These are phyloP conservation scores for Pseudolaguvia tuberculata DNA, from an alignment of 2,113 vertebrate species.

Conservation along the genomic window DNA sequence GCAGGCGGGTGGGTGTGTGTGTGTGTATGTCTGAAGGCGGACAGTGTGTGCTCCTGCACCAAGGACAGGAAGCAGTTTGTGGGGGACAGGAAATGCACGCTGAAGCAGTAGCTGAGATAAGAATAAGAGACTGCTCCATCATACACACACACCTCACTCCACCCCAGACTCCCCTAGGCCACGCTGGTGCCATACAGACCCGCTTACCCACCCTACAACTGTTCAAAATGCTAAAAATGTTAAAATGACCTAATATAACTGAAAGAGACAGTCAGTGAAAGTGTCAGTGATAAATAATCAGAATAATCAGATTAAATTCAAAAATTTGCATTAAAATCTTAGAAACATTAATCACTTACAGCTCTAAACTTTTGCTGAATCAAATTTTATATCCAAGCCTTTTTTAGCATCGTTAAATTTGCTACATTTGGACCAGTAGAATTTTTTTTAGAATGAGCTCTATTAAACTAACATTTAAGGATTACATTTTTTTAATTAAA, in stretches of 20 bases:
- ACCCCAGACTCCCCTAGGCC: constrained; percentile 40
- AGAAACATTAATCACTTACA: neutral
- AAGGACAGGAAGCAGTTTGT: constrained; percentile 53
- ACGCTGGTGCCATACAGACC: constrained; percentile 49
- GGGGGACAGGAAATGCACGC: constrained; percentile 51
- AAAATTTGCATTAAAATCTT: neutral
- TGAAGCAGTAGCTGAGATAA: constrained; percentile 48
- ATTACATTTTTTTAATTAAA: too few relatives aligned
- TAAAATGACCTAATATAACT: constrained; percentile 31
- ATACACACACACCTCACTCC: constrained; percentile 43
- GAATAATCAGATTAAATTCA: neutral
- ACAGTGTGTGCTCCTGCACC: constrained; percentile 44
- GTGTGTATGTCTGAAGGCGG: constrained; percentile 45
- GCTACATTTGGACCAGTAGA: constrained; percentile 2
- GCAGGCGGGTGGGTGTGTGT: constrained; percentile 45
- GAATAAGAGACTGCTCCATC: constrained; percentile 44
- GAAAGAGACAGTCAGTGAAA: constrained; percentile 31
- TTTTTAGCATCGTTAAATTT: neutral
- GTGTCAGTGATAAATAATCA: constrained; percentile 21
- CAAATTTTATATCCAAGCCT: neutral
- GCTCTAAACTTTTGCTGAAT: neutral
- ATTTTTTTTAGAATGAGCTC: neutral
- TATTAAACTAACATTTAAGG: neutral
- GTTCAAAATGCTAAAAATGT: constrained; percentile 36
- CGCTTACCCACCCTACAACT: constrained; percentile 41